Conservation (phyloP, 2,888 invertebrate species). For the Ceraclea dissimilis region DNA sequence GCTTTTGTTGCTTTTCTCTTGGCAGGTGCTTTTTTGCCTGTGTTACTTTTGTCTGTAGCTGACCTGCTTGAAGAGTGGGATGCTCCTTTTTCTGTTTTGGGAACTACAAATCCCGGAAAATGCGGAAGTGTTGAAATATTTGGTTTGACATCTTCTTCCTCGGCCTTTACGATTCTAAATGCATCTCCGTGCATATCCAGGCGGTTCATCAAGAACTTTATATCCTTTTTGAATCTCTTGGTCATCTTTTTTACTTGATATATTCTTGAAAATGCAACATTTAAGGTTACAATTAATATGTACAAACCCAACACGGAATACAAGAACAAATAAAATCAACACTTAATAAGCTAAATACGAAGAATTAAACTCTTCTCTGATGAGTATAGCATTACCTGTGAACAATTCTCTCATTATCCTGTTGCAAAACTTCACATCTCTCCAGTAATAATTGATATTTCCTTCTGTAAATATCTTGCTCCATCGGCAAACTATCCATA, state of each 20-base stretch:
- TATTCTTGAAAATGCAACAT: slow-evolving; percentile 44
- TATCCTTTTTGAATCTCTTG: slow-evolving; percentile 59
- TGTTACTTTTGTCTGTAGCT: slow-evolving; percentile 7
- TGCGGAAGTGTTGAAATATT: slow-evolving; percentile 33
- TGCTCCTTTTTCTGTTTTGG: slow-evolving; percentile 19
- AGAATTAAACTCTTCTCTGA: background rate
- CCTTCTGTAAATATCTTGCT: slow-evolving; percentile 62
- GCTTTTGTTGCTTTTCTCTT: slow-evolving; percentile 54
- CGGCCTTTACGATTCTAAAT: slow-evolving; percentile 48
- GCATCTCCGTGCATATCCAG: slow-evolving; percentile 63
- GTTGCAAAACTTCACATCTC: slow-evolving; percentile 67
- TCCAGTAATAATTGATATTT: slow-evolving; percentile 66
- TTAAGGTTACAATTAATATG: background rate
- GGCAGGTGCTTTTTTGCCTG: slow-evolving; percentile 39
- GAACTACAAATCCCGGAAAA: slow-evolving; percentile 26
- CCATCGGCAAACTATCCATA: slow-evolving; percentile 33
- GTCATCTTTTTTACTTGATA: slow-evolving; percentile 64
- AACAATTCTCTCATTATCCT: slow-evolving; percentile 69
- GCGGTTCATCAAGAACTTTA: slow-evolving; percentile 59
- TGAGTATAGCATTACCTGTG: slow-evolving; percentile 42
- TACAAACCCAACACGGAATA: background rate
- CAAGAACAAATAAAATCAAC: no score
- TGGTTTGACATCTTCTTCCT: slow-evolving; percentile 38
- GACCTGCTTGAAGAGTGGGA: slow-evolving; percentile 7
- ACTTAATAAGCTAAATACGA: background rate